A percentile compares a stretch with the other conserved stretches of the same genome.
These are phyloP conservation scores for Cetoscarus ocellatus DNA, from an alignment of 2,797 vertebrate species.

Conservation along the genomic window DNA sequence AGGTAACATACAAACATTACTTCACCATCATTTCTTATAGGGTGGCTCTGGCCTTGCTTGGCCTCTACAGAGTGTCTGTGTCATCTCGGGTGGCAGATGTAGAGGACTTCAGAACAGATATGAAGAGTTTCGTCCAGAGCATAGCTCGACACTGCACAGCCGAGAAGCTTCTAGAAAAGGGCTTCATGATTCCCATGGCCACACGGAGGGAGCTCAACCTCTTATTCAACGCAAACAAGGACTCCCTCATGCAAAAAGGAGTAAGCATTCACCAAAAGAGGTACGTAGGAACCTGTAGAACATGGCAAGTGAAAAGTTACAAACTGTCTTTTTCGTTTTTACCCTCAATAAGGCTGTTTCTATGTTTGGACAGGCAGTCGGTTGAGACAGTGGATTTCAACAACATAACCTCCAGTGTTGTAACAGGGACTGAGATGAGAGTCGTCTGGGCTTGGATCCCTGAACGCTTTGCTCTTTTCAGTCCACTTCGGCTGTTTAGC, in stretches of 20 bases:
- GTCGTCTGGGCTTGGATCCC: slow-evolving; percentile 93
- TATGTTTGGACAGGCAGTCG: slow-evolving; percentile 74
- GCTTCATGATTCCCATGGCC: slow-evolving; percentile 88
- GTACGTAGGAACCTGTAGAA: slow-evolving; percentile 66
- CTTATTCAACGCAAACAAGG: slow-evolving; percentile 90
- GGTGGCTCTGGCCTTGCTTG: slow-evolving; percentile 87
- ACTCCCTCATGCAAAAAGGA: slow-evolving; percentile 86
- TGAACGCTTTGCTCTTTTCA: slow-evolving; percentile 90
- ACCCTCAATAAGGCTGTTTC: slow-evolving; percentile 1
- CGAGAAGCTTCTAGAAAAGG: slow-evolving; percentile 86
- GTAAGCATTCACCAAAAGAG: slow-evolving; percentile 86
- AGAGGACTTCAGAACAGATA: slow-evolving; percentile 84
- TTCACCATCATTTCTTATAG: slow-evolving; percentile 68
- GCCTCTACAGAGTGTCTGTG: slow-evolving; percentile 86
- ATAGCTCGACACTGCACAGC: slow-evolving; percentile 77
- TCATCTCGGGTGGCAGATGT: slow-evolving; percentile 82
- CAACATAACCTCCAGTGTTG: slow-evolving; percentile 84
- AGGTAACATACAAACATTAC: too few species aligned
- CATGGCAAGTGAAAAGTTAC: too few species aligned
- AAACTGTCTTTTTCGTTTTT: background rate
- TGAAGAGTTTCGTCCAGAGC: slow-evolving; percentile 86
- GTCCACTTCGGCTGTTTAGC: slow-evolving; percentile 86
- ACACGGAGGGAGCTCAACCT: slow-evolving; percentile 90
- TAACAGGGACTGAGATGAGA: slow-evolving; percentile 89
- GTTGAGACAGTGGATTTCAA: slow-evolving; percentile 86